Evolutionary conservation across 2,113 vertebrate species (phyloP).

Genomic region (Excalfactoria chinensis): DNA sequence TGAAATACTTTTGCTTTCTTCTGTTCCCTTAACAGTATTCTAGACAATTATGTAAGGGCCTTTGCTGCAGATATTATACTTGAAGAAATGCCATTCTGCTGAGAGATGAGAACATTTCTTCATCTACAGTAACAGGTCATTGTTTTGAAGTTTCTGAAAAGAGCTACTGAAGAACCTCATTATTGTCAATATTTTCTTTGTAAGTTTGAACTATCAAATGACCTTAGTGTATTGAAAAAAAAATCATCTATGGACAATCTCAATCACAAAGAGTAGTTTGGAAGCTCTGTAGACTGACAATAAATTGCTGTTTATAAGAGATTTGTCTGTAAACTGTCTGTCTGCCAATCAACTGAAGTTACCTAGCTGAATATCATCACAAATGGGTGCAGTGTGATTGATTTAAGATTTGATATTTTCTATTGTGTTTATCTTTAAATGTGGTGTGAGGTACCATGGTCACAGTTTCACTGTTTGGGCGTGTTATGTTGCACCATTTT

Average conservation of each 20-base stretch:
- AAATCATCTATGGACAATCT: neutral
- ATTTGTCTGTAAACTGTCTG: neutral
- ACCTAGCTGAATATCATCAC: neutral
- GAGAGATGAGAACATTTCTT: neutral
- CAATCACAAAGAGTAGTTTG: neutral
- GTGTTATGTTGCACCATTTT: neutral
- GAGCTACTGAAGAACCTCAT: neutral
- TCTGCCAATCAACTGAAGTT: conserved; percentile 16
- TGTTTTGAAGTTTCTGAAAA: conserved; percentile 49
- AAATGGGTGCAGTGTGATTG: neutral
- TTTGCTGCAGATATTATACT: neutral
- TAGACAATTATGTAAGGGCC: neutral
- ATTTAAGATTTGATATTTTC: neutral
- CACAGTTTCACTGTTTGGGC: neutral
- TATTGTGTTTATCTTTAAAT: neutral
- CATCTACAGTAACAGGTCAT: neutral
- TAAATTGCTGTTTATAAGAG: conserved; percentile 1
- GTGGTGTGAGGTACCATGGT: neutral
- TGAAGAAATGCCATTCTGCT: neutral
- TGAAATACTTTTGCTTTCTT: neutral
- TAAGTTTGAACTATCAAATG: conserved; percentile 2
- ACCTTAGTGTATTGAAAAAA: neutral
- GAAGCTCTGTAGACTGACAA: conserved; percentile 13
- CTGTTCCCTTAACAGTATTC: neutral
- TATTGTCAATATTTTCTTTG: neutral